Percentiles rank a stretch among this genome's conserved stretches.
phyloP scores from a whole-genome alignment of 1,140 invertebrate genomes.

The Batillaria attramentaria region DNA sequence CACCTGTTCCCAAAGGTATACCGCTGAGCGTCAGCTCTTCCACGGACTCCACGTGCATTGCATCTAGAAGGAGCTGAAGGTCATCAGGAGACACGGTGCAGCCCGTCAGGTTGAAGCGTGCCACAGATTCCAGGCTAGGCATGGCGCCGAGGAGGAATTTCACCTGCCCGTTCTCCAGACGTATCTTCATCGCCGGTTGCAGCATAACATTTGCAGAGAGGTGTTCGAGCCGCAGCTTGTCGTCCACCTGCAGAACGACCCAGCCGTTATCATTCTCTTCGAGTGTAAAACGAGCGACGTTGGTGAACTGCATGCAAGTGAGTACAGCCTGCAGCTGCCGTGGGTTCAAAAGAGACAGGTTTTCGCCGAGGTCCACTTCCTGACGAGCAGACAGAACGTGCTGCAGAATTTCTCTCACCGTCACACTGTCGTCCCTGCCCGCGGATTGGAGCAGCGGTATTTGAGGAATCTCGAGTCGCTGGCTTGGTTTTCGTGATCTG shows the following conservation, averaged over 20 bases:
- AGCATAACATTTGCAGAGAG: not conserved
- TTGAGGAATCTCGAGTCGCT: not conserved
- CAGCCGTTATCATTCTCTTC: not conserved
- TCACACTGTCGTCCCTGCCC: not conserved
- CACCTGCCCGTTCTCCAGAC: not conserved
- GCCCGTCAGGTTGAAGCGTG: slow-evolving; percentile 5
- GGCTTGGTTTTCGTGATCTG: not conserved
- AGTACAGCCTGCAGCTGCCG: not conserved
- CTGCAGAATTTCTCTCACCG: not conserved
- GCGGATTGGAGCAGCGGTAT: not conserved
- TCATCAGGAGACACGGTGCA: not conserved
- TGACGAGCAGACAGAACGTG: not conserved
- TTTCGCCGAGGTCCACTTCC: slow-evolving; percentile 3
- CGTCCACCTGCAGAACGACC: not conserved
- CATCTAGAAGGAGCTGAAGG: slow-evolving; percentile 10
- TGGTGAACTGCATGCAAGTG: slow-evolving; percentile 20
- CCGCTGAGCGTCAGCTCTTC: not conserved
- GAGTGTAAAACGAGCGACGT: not conserved
- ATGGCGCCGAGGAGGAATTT: not conserved
- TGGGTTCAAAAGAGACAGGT: not conserved
- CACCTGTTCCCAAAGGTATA: not conserved
- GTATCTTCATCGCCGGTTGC: slow-evolving; percentile 23
- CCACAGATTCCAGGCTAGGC: slow-evolving; percentile 17
- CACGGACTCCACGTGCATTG: not conserved
- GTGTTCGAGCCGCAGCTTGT: not conserved